Evolutionary conservation across 1,140 invertebrate species (phyloP), one percentile per base, ranked within the genome.

Genomic region (Drosophila fuyamai): DNA sequence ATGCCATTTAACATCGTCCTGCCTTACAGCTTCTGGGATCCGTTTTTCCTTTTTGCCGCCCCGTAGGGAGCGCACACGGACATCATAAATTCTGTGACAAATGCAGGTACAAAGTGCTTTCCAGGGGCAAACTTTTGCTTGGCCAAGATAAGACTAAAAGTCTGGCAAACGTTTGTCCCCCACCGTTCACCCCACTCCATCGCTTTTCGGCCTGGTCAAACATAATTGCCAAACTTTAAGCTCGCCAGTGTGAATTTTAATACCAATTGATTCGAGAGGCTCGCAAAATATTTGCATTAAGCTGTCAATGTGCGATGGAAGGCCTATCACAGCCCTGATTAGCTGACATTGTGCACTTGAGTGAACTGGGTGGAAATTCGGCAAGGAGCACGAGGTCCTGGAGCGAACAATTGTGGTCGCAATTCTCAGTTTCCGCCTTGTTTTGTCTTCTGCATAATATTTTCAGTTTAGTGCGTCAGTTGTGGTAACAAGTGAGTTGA

Each of bases 1-100:
- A 0, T 44, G n/a, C 57, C 59, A 63, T 35, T 63, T 65, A 63
- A 16, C 62, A 35, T 29, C 50, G 23, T 41, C 14, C 41, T 36
- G 46, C 16, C 23, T 16, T 40, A 38, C 54, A 29, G 23, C n/a
- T 38, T 14, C 46, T 41, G 12, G 55, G 13, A 43, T 62, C 62
- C 43, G 18, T 32, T 43, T 16, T 12, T 8, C 10, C 4, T 13
- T 16, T 38, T 9, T 10, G 47, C 23, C 35, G 29, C 23, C 8
- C 27, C 54, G 5, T 9, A 12, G 14, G 4, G 54, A 16, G 40
- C 54, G 56, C 58, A 53, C 72, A 76, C 66, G 63, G 51, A 66
- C 68, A 80, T 84, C 81, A 88, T 88, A 84, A 88, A 89, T 89
- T 74, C 68, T 84, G 63, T 88, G 83, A 89, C 84, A 88, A 88